These are phyloP conservation scores for Rafetus swinhoei DNA, from an alignment of 2,113 vertebrate species.

Conservation along the genomic window DNA sequence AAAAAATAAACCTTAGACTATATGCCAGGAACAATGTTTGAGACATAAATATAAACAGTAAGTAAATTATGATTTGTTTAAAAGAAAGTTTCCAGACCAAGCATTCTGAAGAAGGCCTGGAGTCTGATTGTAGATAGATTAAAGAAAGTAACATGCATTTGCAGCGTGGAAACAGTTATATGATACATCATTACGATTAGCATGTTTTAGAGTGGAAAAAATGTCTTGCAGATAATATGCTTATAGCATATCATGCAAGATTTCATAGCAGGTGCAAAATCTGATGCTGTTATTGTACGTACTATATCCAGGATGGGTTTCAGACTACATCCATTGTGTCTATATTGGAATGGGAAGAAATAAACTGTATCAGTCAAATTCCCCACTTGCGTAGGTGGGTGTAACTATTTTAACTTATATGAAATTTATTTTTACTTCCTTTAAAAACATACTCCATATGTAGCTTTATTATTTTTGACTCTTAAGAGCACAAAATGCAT, in stretches of 20 bases:
- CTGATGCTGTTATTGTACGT: conserved; percentile 38
- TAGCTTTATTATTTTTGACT: conserved; percentile 63
- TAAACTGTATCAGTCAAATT: not conserved
- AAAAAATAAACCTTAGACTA: not conserved
- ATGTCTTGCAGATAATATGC: not conserved
- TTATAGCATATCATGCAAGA: conserved; percentile 53
- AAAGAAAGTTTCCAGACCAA: conserved; percentile 34
- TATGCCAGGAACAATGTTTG: conserved; percentile 22
- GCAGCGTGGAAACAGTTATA: not conserved
- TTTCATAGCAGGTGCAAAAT: conserved; percentile 67
- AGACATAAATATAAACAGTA: conserved; percentile 24
- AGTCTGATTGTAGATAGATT: conserved; percentile 24
- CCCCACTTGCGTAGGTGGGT: not conserved
- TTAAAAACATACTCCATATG: conserved; percentile 28
- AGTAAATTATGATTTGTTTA: conserved; percentile 36
- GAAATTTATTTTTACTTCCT: conserved; percentile 43
- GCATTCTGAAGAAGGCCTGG: conserved; percentile 18
- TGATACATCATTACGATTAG: not conserved
- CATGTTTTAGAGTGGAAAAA: not conserved
- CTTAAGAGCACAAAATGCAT: conserved; percentile 73
- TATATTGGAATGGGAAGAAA: not conserved
- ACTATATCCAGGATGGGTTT: conserved; percentile 47
- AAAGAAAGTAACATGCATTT: conserved; percentile 8
- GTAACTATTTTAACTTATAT: not conserved
- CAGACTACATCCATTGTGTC: not conserved